Evolutionary conservation across 2,113 vertebrate species (phyloP), one percentile per base, ranked within the genome.

Genomic region (Tichodroma muraria): DNA sequence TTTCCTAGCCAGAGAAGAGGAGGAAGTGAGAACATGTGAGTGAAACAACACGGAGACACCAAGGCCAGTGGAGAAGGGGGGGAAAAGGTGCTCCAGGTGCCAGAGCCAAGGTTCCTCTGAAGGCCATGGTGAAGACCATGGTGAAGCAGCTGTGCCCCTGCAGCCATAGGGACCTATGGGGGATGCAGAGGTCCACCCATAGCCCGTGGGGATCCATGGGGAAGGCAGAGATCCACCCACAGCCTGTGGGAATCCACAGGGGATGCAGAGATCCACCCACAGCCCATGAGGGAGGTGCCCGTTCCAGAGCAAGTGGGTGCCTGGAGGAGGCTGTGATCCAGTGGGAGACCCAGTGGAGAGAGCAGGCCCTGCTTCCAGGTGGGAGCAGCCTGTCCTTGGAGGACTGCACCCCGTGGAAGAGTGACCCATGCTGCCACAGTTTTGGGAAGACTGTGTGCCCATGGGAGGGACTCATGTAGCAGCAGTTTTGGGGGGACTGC

Each of bases 91-190:
- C 52, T 57, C 18, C 64, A 57, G n/a, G 35, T 0, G 3, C 64
- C 11, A 3, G 42, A 80, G 42, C 42, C 0, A 0, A 47, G 64
- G 2, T 49, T 17, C 52, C 14, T 49, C 64, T 80, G n/a, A 4
- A 28, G 64, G 28, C 17, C 0, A 0, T 47, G 17, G 8, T 57
- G 52, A 15, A 2, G 27, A 21, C 17, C n/a, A 15, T 66, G n/a
- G n/a, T 38, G 78, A 27, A 57, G 63, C 52, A 38, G 44, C 16
- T 38, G 78, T 15, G 14, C 14, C 27, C 33, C 40, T 37, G 61
- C 40, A 66, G n/a, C n/a, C 21, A 0, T 24, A 33, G 52, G 49
- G 30, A 19, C n/a, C n/a, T n/a, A n/a, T n/a, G 4, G 25, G 53
- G 40, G 11, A 35, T 57, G 53, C 71, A 73, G 53, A 57, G 53